Evolutionary conservation across 2,113 vertebrate species (phyloP).

Genomic region (Toxostoma redivivum): DNA sequence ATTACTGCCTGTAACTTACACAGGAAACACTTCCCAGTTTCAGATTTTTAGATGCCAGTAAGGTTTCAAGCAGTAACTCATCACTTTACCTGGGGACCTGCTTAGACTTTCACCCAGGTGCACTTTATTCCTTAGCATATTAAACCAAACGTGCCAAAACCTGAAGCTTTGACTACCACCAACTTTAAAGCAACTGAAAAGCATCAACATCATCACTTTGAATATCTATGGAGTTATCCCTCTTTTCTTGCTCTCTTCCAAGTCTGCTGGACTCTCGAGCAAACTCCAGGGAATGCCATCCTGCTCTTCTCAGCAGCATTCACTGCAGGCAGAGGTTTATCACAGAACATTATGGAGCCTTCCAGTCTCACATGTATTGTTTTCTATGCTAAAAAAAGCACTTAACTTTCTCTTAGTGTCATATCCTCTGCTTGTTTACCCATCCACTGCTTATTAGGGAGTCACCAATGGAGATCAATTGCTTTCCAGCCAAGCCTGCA

Average conservation of each 20-base stretch:
- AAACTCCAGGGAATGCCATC: background rate
- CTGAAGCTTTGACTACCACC: background rate
- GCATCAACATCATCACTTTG: background rate
- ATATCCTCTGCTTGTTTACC: background rate
- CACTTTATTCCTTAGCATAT: background rate
- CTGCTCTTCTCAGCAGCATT: background rate
- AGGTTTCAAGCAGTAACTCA: background rate
- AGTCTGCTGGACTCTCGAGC: background rate
- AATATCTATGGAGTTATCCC: background rate
- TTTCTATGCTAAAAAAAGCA: background rate
- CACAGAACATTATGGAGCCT: accelerated
- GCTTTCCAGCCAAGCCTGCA: background rate
- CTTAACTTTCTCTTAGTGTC: background rate
- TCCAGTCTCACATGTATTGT: background rate
- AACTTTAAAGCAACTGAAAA: background rate
- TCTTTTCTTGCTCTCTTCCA: background rate
- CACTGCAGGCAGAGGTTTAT: background rate
- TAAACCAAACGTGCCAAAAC: background rate
- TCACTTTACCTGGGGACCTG: background rate
- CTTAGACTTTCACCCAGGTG: background rate
- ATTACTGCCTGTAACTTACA: background rate
- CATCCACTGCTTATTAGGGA: background rate
- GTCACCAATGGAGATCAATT: background rate
- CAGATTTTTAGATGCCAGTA: background rate
- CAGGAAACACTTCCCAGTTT: background rate